A percentile compares a stretch with the other conserved stretches of the same genome.
These are phyloP conservation scores for Pedionomus torquatus DNA, from an alignment of 2,113 vertebrate genomes.

Conservation along the genomic window DNA sequence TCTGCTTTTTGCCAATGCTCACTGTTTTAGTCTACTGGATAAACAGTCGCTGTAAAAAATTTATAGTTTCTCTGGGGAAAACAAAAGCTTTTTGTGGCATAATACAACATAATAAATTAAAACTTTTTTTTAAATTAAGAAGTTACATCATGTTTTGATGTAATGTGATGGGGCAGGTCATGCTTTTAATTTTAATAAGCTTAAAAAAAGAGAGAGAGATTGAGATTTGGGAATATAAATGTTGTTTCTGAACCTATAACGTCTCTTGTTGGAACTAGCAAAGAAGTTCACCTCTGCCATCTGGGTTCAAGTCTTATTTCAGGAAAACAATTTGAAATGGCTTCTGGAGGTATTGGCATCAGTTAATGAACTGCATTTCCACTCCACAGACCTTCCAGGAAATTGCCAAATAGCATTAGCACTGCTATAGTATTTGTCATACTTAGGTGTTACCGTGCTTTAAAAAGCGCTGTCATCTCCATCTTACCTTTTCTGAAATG, in stretches of 20 bases:
- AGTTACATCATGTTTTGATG: slow-evolving; percentile 74
- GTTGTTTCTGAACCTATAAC: background rate
- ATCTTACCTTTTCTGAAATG: background rate
- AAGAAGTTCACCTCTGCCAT: slow-evolving; percentile 43
- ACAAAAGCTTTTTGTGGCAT: slow-evolving; percentile 67
- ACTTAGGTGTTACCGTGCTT: background rate
- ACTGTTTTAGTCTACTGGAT: slow-evolving; percentile 27
- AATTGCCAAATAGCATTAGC: slow-evolving; percentile 2
- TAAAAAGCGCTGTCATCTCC: background rate
- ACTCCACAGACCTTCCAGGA: background rate
- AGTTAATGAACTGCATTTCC: slow-evolving; percentile 33
- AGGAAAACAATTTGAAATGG: slow-evolving; percentile 16
- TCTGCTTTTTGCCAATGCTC: slow-evolving; percentile 58
- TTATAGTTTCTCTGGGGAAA: slow-evolving; percentile 64
- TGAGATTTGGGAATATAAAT: slow-evolving; percentile 10
- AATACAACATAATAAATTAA: slow-evolving; percentile 67
- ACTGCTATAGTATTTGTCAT: background rate
- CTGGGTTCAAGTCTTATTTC: slow-evolving; percentile 15
- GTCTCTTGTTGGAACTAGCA: background rate
- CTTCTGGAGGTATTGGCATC: slow-evolving; percentile 25
- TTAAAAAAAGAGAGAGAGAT: background rate
- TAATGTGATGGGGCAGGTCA: slow-evolving; percentile 67
- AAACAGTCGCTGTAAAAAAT: slow-evolving; percentile 68
- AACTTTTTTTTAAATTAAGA: slow-evolving; percentile 55
- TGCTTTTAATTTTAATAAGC: slow-evolving; percentile 63